Percentiles rank a stretch among this genome's conserved stretches.
These are phyloP conservation scores for Tortrix viridana DNA, from an alignment of 2,888 invertebrate species.

Conservation along the genomic window DNA sequence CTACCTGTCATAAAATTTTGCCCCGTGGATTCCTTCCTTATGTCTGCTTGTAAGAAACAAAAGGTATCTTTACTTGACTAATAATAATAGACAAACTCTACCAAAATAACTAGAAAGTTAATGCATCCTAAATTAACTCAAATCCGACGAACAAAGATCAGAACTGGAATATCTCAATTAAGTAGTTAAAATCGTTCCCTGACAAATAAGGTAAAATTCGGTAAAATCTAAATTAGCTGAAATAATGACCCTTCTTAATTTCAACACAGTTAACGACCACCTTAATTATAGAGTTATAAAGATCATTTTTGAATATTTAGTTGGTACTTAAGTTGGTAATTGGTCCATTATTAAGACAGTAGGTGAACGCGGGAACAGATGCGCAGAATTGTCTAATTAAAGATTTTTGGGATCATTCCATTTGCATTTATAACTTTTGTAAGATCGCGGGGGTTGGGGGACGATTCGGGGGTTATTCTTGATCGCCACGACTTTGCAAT, in stretches of 20 bases:
- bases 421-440: slow-evolving; percentile 44
- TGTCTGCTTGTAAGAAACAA: too few relatives aligned
- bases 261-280: neutral
- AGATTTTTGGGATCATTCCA: slow-evolving; percentile 48
- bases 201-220: slow-evolving; percentile 28
- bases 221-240: slow-evolving; percentile 21
- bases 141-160: slow-evolving; percentile 20
- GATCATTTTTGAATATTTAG: neutral
- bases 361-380: slow-evolving; percentile 47
- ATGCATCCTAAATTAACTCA: neutral
- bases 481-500: too few relatives aligned
- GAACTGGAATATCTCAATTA: slow-evolving; percentile 32
- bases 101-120: neutral
- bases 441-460: neutral
- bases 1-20: too few relatives aligned
- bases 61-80: too few relatives aligned
- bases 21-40: too few relatives aligned
- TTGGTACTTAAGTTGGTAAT: slow-evolving; percentile 23
- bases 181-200: slow-evolving; percentile 21
- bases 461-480: neutral
- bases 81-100: too few relatives aligned
- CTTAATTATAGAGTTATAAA: neutral
- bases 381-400: slow-evolving; percentile 53
- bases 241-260: slow-evolving; percentile 24
- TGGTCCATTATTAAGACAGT: slow-evolving; percentile 45